Evolutionary conservation across 2,797 vertebrate species (phyloP), one percentile per base, ranked within the genome.

Genomic region (Sibirionetta formosa): DNA sequence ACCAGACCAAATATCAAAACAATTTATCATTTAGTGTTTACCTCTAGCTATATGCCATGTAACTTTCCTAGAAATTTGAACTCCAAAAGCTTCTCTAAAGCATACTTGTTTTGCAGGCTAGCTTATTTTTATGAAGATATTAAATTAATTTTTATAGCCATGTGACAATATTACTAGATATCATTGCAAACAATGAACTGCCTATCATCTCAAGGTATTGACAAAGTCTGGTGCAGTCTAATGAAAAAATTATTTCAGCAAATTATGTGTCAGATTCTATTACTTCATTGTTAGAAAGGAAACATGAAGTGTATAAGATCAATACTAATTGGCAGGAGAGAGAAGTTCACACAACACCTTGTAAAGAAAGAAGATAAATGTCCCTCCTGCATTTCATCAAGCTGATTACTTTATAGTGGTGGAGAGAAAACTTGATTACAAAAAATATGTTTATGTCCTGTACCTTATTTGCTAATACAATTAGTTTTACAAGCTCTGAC

Each of bases 191-290:
- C 1, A 7, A 69, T 58, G 29, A 75, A 58, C 82, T 76, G 35
- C 42, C 42, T 35, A 9, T 3, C 53, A 3, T 86, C 61, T 88
- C 68, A 36, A 93, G 31, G 36, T 90, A 83, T 85, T 69, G 65
- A 82, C 42, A 65, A 53, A 4, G 18, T 89, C 90, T 88, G 40
- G 12, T 82, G 36, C 11, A 44, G 20, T 27, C 20, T 72, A 91
- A 93, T 82, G 73, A 93, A 96, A 91, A 89, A 80, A 85, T 31
- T 53, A 87, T 93, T 85, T 92, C 26, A 63, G 61, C 26, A 86
- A 89, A 83, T 92, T 71, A 29, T 88, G 20, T 75, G 72, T 88
- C 94, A 88, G 35, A 65, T 86, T 83, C 13, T 83, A 44, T 91
- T 89, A 56, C 29, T 85, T 68, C 11, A 3, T 38, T 86, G 26